A percentile compares a stretch with the other conserved stretches of the same genome.
Conservation (phyloP, 30 jellyfish, hydroid and myxozoan species). For the Kudoa iwatai region DNA sequence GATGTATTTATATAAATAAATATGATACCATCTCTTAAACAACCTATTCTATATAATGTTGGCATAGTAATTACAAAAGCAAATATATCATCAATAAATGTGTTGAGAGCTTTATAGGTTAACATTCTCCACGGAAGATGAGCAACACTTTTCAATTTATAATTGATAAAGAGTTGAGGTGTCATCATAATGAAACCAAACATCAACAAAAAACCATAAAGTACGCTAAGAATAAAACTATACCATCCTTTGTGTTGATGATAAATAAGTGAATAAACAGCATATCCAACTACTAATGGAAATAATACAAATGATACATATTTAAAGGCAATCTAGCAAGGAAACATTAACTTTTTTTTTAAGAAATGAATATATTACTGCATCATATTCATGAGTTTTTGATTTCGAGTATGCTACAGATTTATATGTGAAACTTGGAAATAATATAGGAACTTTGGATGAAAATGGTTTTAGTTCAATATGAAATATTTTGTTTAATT, state of each 20-base stretch:
- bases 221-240: slow-evolving; percentile 36
- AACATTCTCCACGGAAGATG: slow-evolving; percentile 93
- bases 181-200: slow-evolving; percentile 90
- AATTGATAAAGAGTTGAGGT: slow-evolving; percentile 68
- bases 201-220: slow-evolving; percentile 56
- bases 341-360: not conserved
- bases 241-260: slow-evolving; percentile 91
- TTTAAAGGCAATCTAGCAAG: slow-evolving; percentile 22
- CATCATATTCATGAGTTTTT: slow-evolving; percentile 27
- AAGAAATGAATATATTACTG: slow-evolving; percentile 2
- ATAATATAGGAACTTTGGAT: slow-evolving; percentile 33
- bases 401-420: slow-evolving; percentile 46
- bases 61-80: slow-evolving; percentile 93
- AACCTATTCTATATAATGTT: slow-evolving; percentile 54
- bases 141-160: slow-evolving; percentile 74
- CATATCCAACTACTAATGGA: slow-evolving; percentile 56
- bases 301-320: slow-evolving; percentile 37
- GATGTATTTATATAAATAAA: not conserved
- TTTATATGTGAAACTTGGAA: slow-evolving; percentile 17
- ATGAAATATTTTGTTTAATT: slow-evolving; percentile 58
- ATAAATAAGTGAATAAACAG: slow-evolving; percentile 42
- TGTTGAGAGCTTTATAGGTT: slow-evolving; percentile 65
- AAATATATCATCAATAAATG: slow-evolving; percentile 68
- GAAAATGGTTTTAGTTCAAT: slow-evolving; percentile 7
- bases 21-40: slow-evolving; percentile 46